Base-by-base conservation (phyloP, 2,797 vertebrate species). In the Philypnodon macrostomus region DNA sequence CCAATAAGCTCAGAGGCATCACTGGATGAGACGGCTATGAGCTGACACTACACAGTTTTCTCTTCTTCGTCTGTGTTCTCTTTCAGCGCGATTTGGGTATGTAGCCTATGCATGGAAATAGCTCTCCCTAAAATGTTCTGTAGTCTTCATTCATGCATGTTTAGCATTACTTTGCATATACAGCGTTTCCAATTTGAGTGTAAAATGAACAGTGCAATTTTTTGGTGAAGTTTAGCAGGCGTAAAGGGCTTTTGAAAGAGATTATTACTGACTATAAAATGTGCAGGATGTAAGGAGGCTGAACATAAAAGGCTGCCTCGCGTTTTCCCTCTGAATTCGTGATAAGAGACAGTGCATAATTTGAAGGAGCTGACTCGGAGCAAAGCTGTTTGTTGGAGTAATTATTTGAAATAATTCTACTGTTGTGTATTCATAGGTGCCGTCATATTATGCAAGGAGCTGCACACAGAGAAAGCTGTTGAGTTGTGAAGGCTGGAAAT, bases 371-470 rank as follows among this genome's bases (percentile, higher is more conserved):
- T 31, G 41, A 31, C 41, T 44, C 14, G 41, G 26, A 44, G 41
- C 41, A 17, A 9, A 10, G 10, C 15, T 45, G 37, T 11, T 63
- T 68, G 47, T 47, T 63, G 23, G 55, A 60, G 19, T 30, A 58
- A 69, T 77, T 58, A 30, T 27, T 58, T 55, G 36, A 75, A 75
- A 58, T 77, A 66, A 34, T 63, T 63, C 66, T 16, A 72, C 79
- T 82, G 54, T 87, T 73, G 83, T 91, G 87, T 90, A 88, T 97
- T 90, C 85, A 46, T 94, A 92, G 93, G 86, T 87, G 91, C 91
- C 91, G 86, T 86, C 77, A 89, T 81, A 90, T 88, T 88, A 88
- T 85, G 87, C 88, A 81, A 87, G 89, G 88, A 92, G 81, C 84
- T 85, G 87, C 85, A 88, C 88, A 90, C 90, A 90, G 80, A 90